A percentile compares a stretch with the other conserved stretches of the same genome.
Conservation (phyloP, 2,888 invertebrate species). For the Aradus depressus region DNA sequence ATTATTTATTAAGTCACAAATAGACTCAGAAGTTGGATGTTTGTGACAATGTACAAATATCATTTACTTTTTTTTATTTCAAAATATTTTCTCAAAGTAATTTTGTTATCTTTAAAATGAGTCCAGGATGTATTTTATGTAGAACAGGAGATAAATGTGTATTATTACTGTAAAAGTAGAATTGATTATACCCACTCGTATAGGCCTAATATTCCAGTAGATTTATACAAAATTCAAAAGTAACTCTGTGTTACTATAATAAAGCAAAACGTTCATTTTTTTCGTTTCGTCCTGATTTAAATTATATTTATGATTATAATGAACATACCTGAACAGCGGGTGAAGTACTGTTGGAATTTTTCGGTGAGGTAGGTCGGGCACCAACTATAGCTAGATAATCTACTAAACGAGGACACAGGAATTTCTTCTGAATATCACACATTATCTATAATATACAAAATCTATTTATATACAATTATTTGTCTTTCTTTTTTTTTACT, state of each 20-base stretch:
- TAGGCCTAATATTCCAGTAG: not conserved
- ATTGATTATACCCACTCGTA: not conserved
- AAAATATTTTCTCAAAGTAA: not conserved
- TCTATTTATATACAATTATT: not conserved
- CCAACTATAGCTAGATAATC: slow-evolving; percentile 98
- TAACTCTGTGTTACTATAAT: not conserved
- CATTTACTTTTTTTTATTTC: not conserved
- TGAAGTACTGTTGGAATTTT: slow-evolving; percentile 55
- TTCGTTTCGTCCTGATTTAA: not conserved
- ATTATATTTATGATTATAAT: not conserved
- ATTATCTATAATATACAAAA: slow-evolving; percentile 8
- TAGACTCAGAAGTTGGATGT: too few relatives aligned
- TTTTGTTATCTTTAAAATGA: too few relatives aligned
- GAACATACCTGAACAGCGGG: slow-evolving; percentile 60
- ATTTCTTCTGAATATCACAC: slow-evolving; percentile 59
- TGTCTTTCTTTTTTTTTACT: slow-evolving; percentile 6
- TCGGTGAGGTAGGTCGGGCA: slow-evolving; percentile 57
- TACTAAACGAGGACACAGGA: slow-evolving; percentile 73
- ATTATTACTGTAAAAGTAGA: not conserved
- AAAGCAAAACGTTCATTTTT: not conserved
- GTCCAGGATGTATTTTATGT: too few relatives aligned
- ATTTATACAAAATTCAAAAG: not conserved
- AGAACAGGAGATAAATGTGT: too few relatives aligned
- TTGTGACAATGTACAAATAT: too few relatives aligned
- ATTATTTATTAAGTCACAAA: too few relatives aligned